phyloP scores from a whole-genome alignment of 2,888 invertebrate species.

The Psococerastis gibbosa region DNA sequence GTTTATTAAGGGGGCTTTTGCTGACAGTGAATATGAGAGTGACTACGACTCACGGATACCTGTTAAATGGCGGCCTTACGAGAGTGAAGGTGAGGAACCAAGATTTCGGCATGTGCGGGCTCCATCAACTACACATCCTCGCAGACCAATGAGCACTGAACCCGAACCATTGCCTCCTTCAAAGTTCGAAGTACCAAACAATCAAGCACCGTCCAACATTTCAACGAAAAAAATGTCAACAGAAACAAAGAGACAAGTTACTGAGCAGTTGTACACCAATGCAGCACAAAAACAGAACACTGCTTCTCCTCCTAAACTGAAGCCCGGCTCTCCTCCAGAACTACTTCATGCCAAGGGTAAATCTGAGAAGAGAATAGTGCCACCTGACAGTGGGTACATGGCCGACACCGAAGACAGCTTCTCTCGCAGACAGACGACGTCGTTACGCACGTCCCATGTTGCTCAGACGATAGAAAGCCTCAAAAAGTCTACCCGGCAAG shows the following conservation, averaged over 20 bases:
- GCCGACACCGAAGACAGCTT: slow-evolving; percentile 47
- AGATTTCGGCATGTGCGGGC: slow-evolving; percentile 34
- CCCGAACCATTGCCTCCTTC: slow-evolving; percentile 34
- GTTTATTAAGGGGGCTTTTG: slow-evolving; percentile 34
- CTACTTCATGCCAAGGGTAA: slow-evolving; percentile 23
- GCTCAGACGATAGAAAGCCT: no score
- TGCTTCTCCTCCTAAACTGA: slow-evolving; percentile 23
- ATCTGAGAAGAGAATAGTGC: slow-evolving; percentile 26
- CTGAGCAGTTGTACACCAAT: slow-evolving; percentile 18
- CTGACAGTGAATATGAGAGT: slow-evolving; percentile 48
- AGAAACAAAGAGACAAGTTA: slow-evolving; percentile 21
- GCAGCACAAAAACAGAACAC: slow-evolving; percentile 20
- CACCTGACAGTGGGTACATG: slow-evolving; percentile 41
- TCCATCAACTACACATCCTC: slow-evolving; percentile 25
- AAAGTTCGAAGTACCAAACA: slow-evolving; percentile 32
- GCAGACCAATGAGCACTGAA: slow-evolving; percentile 34
- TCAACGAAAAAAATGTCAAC: slow-evolving; percentile 22
- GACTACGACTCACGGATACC: slow-evolving; percentile 33
- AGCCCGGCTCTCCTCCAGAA: slow-evolving; percentile 27
- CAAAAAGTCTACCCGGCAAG: slow-evolving; percentile 21
- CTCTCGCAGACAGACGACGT: neutral
- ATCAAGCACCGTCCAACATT: slow-evolving; percentile 12
- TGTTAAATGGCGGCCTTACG: slow-evolving; percentile 39
- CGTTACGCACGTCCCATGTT: slow-evolving; percentile 17
- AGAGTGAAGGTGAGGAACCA: slow-evolving; percentile 43